Percentiles rank a stretch among this genome's conserved stretches.
Conservation (phyloP, 2,797 vertebrate species). For the Pseudotriccus pelzelni region DNA sequence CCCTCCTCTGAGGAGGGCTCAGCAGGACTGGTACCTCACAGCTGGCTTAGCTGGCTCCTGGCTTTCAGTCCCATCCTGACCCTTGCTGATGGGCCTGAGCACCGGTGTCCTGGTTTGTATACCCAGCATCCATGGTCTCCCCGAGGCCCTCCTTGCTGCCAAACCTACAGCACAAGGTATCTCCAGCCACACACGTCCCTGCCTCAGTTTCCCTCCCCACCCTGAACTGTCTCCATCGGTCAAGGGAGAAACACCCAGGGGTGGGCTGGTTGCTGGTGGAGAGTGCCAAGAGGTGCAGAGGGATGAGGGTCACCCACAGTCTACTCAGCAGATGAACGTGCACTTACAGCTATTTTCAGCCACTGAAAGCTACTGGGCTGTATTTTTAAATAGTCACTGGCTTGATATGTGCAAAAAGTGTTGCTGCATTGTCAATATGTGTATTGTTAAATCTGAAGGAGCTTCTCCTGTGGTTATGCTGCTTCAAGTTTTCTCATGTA, state of each 20-base stretch:
- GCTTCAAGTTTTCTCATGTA: not conserved
- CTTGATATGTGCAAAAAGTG: not conserved
- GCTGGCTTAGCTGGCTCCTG: not conserved
- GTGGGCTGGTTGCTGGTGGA: not conserved
- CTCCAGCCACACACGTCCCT: not conserved
- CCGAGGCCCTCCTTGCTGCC: not conserved
- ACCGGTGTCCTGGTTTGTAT: fast-evolving
- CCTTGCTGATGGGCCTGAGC: not conserved
- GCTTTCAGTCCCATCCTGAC: not conserved
- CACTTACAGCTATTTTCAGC: not conserved
- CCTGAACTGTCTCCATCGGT: fast-evolving
- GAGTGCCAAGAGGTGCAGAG: not conserved
- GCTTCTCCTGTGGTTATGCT: not conserved
- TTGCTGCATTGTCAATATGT: not conserved
- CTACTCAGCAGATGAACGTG: not conserved
- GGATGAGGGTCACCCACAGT: not conserved
- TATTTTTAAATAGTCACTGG: not conserved
- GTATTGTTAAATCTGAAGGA: not conserved
- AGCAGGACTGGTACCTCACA: not conserved
- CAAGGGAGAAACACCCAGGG: not conserved
- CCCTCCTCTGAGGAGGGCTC: not conserved
- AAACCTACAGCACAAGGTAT: fast-evolving
- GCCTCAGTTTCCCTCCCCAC: not conserved
- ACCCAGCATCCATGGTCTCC: not conserved
- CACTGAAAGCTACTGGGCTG: not conserved